Evolutionary conservation across 1,140 invertebrate species (phyloP).

Genomic region (Papilio polytes): DNA sequence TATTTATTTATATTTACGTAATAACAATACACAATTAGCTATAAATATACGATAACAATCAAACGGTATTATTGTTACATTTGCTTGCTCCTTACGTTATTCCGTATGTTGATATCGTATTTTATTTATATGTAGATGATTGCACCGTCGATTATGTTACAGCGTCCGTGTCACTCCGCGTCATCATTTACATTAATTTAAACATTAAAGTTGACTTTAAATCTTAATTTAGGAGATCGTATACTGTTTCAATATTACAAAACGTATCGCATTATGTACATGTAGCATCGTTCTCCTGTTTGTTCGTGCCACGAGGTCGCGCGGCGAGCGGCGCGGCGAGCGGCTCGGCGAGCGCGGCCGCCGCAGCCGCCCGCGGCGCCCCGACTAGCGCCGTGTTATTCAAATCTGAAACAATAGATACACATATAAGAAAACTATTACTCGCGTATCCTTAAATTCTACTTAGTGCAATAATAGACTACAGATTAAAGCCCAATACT

Average conservation of each 20-base stretch:
- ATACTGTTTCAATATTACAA: conserved; percentile 84
- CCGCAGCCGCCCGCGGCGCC: conserved; percentile 45
- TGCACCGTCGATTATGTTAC: conserved; percentile 64
- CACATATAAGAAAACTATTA: background rate
- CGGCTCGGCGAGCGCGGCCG: conserved; percentile 8
- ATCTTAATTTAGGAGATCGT: conserved; percentile 84
- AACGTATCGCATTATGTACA: conserved; percentile 80
- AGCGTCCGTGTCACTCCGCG: conserved; percentile 76
- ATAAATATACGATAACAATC: conserved; percentile 83
- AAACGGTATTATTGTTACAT: conserved; percentile 79
- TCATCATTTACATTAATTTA: conserved; percentile 76
- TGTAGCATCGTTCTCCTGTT: conserved; percentile 79
- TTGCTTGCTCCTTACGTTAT: conserved; percentile 63
- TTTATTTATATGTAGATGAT: conserved; percentile 67
- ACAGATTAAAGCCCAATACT: background rate
- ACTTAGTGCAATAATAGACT: too few relatives aligned
- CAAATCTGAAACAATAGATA: conserved; percentile 67
- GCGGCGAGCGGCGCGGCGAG: conserved; percentile 41
- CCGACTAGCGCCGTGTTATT: conserved; percentile 64
- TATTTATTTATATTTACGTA: conserved; percentile 83
- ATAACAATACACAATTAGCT: conserved; percentile 84
- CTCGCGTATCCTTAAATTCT: background rate
- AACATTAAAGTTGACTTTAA: conserved; percentile 82
- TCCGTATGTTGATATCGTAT: conserved; percentile 63
- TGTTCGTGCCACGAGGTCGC: conserved; percentile 61